phyloP scores from a whole-genome alignment of 2,113 vertebrate species.

The Tachycineta bicolor region DNA sequence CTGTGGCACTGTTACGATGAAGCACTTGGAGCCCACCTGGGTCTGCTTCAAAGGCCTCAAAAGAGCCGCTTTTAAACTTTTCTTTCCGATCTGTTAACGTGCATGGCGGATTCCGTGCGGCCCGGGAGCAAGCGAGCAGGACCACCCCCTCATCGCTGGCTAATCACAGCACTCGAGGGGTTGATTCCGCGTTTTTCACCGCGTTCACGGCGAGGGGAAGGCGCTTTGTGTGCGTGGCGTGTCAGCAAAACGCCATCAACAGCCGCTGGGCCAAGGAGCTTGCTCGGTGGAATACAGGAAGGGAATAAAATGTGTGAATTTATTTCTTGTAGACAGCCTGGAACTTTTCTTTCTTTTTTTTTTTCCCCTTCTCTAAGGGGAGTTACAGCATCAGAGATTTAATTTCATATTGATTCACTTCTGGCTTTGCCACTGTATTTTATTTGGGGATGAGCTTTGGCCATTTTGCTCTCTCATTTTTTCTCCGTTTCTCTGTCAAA shows the following conservation, averaged over 20 bases:
- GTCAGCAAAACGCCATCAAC: background rate
- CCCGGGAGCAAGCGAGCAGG: background rate
- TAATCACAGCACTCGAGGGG: background rate
- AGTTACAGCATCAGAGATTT: background rate
- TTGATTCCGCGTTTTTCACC: background rate
- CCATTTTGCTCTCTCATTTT: background rate
- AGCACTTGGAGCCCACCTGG: background rate
- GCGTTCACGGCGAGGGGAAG: background rate
- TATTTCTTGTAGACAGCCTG: background rate
- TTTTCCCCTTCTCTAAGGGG: too few relatives aligned
- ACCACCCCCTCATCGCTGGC: background rate
- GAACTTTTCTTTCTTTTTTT: too few relatives aligned
- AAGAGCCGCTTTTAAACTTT: background rate
- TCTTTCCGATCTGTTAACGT: fast-evolving
- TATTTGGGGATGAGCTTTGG: background rate
- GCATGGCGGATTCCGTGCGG: background rate
- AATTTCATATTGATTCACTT: background rate
- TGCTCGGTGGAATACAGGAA: background rate
- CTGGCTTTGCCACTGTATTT: background rate
- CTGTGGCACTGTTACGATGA: background rate
- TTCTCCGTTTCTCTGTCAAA: background rate
- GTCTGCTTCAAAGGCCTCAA: background rate
- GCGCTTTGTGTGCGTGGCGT: too few relatives aligned
- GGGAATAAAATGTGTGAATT: background rate
- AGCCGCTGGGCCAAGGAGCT: background rate